Base-by-base conservation (phyloP, 1,140 invertebrate genomes). In the Holcopasites calliopsidis region DNA sequence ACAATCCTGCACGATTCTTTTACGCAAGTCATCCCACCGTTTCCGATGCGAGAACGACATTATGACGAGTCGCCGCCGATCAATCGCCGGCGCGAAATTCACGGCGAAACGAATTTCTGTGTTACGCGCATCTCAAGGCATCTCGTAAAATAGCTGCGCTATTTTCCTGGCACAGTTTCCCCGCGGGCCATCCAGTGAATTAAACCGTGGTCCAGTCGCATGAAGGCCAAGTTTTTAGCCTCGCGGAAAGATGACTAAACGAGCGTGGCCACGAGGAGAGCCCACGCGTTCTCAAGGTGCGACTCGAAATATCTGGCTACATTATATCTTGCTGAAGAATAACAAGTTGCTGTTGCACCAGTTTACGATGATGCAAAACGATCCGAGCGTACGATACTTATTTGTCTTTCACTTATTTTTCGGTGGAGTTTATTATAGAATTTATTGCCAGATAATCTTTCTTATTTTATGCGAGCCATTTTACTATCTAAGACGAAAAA, bases 81-180 rank as follows among this genome's bases (percentile, higher is more conserved):
- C n/a, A n/a, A n/a, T n/a, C n/a, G n/a, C n/a, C n/a, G 49, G 6
- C 64, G 54, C 26, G 49, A 75, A 69, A 65, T 54, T 49, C 76
- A 18, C 49, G 49, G 44, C 62, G 65, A 87, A 71, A 87, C 72
- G 65, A 74, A 85, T 71, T 79, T 82, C 68, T 52, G 62, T 69
- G 73, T 70, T 61, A 66, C 82, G 72, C 73, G 73, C 77, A n/a
- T n/a, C n/a, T 82, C 85, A 81, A 80, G 87, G 84, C 69, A 77
- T 72, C 79, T 86, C 86, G 83, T 87, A 82, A 89, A 87, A 89
- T 86, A 88, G 83, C 74, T 72, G 87, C 65, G 83, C 87, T 79
- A 88, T 86, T 90, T 90, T 85, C 70, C 82, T 89, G 88, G 86
- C 88, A 89, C 88, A 86, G 76, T 86, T 89, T 85, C 84, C 31